Conservation (phyloP, 1,140 invertebrate genomes). For the Watersipora subatra region DNA sequence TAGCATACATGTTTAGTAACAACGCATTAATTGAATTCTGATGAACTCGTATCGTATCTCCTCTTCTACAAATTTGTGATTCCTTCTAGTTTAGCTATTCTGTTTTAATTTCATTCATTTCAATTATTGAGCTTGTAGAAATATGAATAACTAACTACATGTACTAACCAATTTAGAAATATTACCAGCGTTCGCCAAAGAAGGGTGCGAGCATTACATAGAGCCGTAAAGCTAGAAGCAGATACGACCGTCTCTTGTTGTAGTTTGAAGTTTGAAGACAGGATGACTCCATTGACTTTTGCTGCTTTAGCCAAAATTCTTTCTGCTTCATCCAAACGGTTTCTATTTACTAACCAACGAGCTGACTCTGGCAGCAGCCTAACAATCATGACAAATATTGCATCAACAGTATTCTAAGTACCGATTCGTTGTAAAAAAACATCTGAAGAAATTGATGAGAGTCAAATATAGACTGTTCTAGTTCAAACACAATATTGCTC, state of each 20-base stretch:
- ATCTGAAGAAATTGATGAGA: too few species aligned
- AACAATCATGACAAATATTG: background rate
- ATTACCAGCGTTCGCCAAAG: background rate
- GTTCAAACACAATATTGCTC: too few species aligned
- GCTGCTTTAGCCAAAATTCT: slow-evolving; percentile 9
- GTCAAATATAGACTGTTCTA: too few species aligned
- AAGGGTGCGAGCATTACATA: background rate
- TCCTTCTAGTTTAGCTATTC: too few species aligned
- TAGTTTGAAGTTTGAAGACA: background rate
- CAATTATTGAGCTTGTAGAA: too few species aligned
- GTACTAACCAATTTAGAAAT: background rate
- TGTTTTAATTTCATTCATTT: too few species aligned
- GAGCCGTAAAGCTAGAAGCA: background rate
- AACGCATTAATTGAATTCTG: too few species aligned
- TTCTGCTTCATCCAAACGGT: slow-evolving; percentile 10
- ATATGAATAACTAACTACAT: background rate
- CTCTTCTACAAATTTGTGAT: too few species aligned
- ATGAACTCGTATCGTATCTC: too few species aligned
- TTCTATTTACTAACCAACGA: slow-evolving; percentile 12
- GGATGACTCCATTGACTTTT: slow-evolving; percentile 5
- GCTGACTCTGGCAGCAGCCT: slow-evolving; percentile 14
- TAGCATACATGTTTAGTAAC: too few species aligned
- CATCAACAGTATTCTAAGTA: too few species aligned
- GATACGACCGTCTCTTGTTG: background rate
- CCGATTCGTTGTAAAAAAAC: too few species aligned